Base-by-base conservation (phyloP, 2,888 invertebrate species). In the Erannis defoliaria region DNA sequence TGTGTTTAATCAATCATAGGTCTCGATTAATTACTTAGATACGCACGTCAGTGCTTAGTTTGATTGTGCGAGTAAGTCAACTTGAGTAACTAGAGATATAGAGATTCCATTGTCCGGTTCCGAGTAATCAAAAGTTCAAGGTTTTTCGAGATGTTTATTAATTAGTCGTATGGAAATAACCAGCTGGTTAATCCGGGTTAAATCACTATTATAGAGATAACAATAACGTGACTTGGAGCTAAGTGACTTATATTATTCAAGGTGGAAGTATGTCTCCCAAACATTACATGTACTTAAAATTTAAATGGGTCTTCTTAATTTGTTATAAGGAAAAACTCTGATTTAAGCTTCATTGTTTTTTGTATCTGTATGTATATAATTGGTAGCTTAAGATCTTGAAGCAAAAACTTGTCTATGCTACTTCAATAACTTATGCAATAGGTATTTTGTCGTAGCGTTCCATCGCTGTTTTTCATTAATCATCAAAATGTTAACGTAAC, bases 1-100 rank as follows among this genome's bases (percentile, higher is more conserved):
- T 92, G 91, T 86, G 82, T 87, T 92, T 90, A 93, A 93, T 93
- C 92, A 92, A 93, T 93, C 93, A 92, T 89, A 87, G 84, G 83
- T 78, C 78, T 87, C 91, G 92, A 93, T 93, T 93, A 93, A 92
- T 93, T 93, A 91, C 88, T 81, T 70, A 89, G 92, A 92, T 92
- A 92, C 79, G 88, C 80, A 78, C 33, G 33, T 33, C 33, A 78
- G 82, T 86, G 79, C 80, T 59, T 57, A 55, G 45, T 37, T 48
- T 49, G 62, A 43, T 35, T 43, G 61, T 46, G 45, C 46, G 18
- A 50, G 50, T 51, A 33, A 23, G 31, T 59, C 38, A 29, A 57
- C 45, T 42, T 40, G 50, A 38, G 45, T 55, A 60, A 45, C 50
- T 45, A 55, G 43, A 54, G 50, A 55, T 55, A 40, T 87, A 90